Evolutionary conservation across 1,140 invertebrate genomes (phyloP), one percentile per base, ranked within the genome.

Genomic region (Stenopsyche tienmushanensis): DNA sequence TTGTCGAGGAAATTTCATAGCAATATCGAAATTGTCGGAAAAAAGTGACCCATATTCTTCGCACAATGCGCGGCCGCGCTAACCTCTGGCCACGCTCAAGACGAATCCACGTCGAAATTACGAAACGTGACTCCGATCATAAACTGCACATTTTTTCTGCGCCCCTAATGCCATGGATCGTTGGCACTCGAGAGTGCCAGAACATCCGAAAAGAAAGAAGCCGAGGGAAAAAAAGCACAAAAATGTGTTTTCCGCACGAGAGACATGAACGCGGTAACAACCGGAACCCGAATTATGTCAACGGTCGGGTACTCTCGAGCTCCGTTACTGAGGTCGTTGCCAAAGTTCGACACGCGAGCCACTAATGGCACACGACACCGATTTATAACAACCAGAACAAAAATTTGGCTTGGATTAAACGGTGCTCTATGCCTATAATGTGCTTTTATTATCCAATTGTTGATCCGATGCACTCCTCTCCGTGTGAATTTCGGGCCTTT

Each of bases 231-330:
- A 45, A 45, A 5, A 50, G 3, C 17, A 18, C 1, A 20, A 50
- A 50, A 50, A 50, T n/a, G 23, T 20, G 18, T 57, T 57, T 57
- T 57, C 54, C 54, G 54, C 54, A 57, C 54, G 54, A 57, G 54
- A 42, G 54, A 57, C 54, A 24, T 25, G 54, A 57, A 53, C 54
- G 54, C 54, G 29, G 54, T 24, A 57, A 57, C 54, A 29, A 57
- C 20, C 54, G 54, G 34, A 57, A 57, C 54, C 54, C 54, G 39
- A 57, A 57, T 57, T 57, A 57, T 57, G 54, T 57, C 54, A 41
- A 41, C 54, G 54, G 29, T 34, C 29, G 29, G 29, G 29, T 34
- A 34, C 44, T 8, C 44, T 5, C 10, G 44, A 8, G 44, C 7
- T 18, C 44, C 44, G 44, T 47, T 47, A 47, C 44, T 15, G 44